These are phyloP conservation scores for Synergus gifuensis DNA, from an alignment of 2,888 invertebrate genomes.

Conservation along the genomic window DNA sequence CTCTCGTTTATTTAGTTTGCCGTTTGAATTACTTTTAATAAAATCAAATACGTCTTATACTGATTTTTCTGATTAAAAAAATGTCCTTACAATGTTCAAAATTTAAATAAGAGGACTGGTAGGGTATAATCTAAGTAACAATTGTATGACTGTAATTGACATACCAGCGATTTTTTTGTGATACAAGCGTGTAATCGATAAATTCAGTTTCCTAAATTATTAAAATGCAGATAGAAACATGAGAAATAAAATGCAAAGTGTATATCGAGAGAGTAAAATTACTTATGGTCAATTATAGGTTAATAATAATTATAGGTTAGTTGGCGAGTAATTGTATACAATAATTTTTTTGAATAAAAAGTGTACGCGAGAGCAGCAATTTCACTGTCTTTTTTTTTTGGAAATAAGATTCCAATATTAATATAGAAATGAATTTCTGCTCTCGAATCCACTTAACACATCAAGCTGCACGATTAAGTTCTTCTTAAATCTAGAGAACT, in stretches of 20 bases:
- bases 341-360: too few species aligned
- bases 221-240: conserved; percentile 46
- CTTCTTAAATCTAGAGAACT: not conserved
- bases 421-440: not conserved
- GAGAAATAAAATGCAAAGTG: conserved; percentile 49
- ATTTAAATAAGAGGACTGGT: not conserved
- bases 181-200: conserved; percentile 34
- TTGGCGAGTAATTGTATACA: too few species aligned
- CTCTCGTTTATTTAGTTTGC: not conserved
- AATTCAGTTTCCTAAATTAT: conserved; percentile 33
- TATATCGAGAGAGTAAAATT: conserved; percentile 51
- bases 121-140: not conserved
- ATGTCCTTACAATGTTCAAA: not conserved
- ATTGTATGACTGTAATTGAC: not conserved
- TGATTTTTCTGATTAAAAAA: not conserved
- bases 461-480: not conserved
- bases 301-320: conserved; percentile 54
- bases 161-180: conserved; percentile 38
- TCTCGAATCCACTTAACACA: not conserved
- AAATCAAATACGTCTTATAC: not conserved
- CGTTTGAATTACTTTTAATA: not conserved
- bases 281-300: conserved; percentile 53
- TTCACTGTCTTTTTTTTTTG: too few species aligned
- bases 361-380: too few species aligned
- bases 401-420: too few species aligned